Conservation (phyloP, 1,140 invertebrate genomes). For the Zaprionus gabonicus region DNA sequence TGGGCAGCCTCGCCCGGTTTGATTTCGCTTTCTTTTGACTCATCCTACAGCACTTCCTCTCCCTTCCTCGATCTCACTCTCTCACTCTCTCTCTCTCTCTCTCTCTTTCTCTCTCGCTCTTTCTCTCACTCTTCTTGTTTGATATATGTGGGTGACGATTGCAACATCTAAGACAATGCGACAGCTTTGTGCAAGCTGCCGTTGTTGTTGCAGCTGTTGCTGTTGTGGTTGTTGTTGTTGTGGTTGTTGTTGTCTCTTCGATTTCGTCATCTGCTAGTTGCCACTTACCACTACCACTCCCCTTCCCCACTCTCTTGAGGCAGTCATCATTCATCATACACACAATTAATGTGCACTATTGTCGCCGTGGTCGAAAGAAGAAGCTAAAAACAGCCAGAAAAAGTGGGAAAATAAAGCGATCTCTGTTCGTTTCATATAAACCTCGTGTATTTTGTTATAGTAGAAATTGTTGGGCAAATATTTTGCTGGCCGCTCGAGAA, state of each 20-base stretch:
- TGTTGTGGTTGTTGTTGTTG: too few relatives aligned
- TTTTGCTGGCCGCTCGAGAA: constrained; percentile 49
- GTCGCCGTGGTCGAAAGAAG: constrained; percentile 22
- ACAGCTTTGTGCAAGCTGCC: constrained; percentile 52
- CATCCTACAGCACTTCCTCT: constrained; percentile 47
- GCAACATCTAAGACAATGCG: constrained; percentile 70
- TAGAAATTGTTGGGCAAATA: constrained; percentile 81
- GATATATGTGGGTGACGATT: constrained; percentile 75
- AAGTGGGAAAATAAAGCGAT: constrained; percentile 26
- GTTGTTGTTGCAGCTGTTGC: background rate
- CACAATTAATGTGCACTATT: constrained; percentile 78
- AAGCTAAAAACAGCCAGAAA: constrained; percentile 14
- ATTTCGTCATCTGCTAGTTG: constrained; percentile 25
- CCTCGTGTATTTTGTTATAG: constrained; percentile 66
- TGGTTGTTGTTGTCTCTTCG: background rate
- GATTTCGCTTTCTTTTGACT: constrained; percentile 78
- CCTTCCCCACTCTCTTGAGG: background rate
- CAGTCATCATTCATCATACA: constrained; percentile 41
- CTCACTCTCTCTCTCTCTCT: constrained; percentile 1
- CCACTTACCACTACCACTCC: background rate
- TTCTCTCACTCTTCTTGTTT: constrained; percentile 1
- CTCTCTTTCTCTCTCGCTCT: constrained; percentile 30
- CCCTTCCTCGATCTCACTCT: constrained; percentile 4
- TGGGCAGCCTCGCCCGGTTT: constrained; percentile 24
- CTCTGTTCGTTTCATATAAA: constrained; percentile 4